Conservation (phyloP, 2,797 vertebrate species). For the Potorous gilbertii region DNA sequence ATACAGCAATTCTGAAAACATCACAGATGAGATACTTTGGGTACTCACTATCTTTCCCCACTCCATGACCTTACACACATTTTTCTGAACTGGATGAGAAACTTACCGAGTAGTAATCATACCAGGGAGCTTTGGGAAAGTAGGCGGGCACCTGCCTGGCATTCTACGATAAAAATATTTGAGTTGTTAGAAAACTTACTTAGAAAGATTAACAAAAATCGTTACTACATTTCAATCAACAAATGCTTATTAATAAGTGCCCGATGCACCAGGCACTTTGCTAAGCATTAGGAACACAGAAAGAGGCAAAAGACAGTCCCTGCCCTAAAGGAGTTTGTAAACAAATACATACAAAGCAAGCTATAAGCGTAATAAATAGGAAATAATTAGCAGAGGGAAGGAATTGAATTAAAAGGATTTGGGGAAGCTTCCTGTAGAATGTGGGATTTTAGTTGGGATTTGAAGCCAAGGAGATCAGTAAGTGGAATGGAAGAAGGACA, state of each 20-base stretch:
- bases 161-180: constrained; percentile 83
- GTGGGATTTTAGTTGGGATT: not conserved
- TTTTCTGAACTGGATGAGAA: not conserved
- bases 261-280: not conserved
- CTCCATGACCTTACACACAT: not conserved
- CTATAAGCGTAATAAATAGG: not conserved
- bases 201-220: not conserved
- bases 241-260: not conserved
- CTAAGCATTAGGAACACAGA: not conserved
- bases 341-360: not conserved
- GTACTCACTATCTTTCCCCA: too few species aligned
- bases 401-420: not conserved
- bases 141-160: constrained; percentile 84
- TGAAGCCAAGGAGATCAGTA: not conserved
- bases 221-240: not conserved
- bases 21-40: not conserved
- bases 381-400: not conserved
- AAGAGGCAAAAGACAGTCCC: not conserved
- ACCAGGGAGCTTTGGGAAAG: constrained; percentile 91
- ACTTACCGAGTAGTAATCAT: constrained; percentile 93
- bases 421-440: not conserved
- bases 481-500: not conserved
- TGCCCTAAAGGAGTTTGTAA: not conserved
- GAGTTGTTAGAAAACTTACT: not conserved
- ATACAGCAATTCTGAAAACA: not conserved